Evolutionary conservation across 2,113 vertebrate species (phyloP), one percentile per base, ranked within the genome.

Genomic region (Tragelaphus buxtoni): DNA sequence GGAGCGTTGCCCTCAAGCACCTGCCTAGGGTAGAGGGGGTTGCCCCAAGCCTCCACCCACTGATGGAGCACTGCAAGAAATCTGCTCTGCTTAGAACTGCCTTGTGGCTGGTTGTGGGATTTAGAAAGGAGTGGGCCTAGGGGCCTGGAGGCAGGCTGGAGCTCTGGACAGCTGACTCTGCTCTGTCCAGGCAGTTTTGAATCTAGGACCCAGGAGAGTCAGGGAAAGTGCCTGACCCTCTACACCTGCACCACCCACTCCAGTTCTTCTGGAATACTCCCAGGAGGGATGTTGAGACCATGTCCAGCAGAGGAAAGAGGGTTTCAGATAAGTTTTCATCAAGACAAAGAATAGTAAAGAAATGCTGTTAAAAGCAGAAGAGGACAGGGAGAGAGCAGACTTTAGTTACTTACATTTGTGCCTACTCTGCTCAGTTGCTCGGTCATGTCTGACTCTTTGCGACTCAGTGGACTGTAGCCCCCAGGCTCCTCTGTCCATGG

Each of bases 1-100:
- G 2, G 0, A 2, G 53, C 32, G 14, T 17, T 11, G 10, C 45
- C 30, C 17, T 24, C 2, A 4, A 77, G 39, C 2, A 30, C 56
- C 55, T 26, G 0, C 12, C 11, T 7, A 0, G 3, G 9, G 47
- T 2, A 3, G 9, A 42, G 30, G 7, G 30, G 28, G 30, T 17
- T 3, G 4, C n/a, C 39, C 4, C 1, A 17, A 11, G 49, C 79
- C 55, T 77, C 55, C 3, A 4, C 13, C 49, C 18, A 1, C 39
- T 16, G 0, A 47, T 28, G 16, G 53, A 26, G 39, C 28, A 6
- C 24, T 39, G 3, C 0, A 1, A 47, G 55, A 55, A 42, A 47
- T 20, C 45, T 18, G 9, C 56, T 39, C 22, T n/a, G 85, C 45
- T 30, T 35, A 9, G 63, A 65, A 39, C 49, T 6, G 0, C 39